Percentiles rank a stretch among this genome's conserved stretches.
These are phyloP conservation scores for Lasioglossum oenotherae DNA, from an alignment of 2,888 invertebrate genomes.

Conservation along the genomic window DNA sequence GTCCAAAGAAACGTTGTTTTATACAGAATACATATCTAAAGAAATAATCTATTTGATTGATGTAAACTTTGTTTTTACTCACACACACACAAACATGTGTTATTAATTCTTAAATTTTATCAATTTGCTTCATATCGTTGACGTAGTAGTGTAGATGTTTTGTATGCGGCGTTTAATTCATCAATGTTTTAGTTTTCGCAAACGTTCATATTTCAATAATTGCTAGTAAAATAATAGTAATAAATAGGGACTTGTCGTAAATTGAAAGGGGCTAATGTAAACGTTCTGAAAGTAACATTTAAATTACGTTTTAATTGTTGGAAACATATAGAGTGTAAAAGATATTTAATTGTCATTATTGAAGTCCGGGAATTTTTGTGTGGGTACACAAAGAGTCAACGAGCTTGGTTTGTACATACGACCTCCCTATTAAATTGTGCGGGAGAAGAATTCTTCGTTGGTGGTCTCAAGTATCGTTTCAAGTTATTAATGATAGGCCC, in stretches of 20 bases:
- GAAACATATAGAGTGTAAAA: background rate
- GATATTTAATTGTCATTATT: no score
- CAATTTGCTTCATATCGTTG: no score
- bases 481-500: slow-evolving; percentile 62
- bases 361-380: slow-evolving; percentile 16
- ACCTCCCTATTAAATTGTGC: slow-evolving; percentile 60
- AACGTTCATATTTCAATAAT: no score
- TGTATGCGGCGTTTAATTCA: no score
- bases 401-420: slow-evolving; percentile 18
- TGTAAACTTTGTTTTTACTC: no score
- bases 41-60: no score
- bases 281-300: background rate
- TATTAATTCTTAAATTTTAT: no score
- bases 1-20: no score
- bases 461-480: slow-evolving; percentile 55
- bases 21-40: no score
- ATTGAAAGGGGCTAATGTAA: background rate
- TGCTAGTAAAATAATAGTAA: background rate
- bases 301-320: background rate
- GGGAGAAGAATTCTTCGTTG: slow-evolving; percentile 54
- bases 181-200: no score
- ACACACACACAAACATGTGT: no score
- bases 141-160: no score
- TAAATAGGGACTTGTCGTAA: background rate
- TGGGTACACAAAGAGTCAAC: slow-evolving; percentile 32